A percentile compares a stretch with the other conserved stretches of the same genome.
phyloP scores from a whole-genome alignment of 2,113 vertebrate species.

The Amphiprion ocellaris region DNA sequence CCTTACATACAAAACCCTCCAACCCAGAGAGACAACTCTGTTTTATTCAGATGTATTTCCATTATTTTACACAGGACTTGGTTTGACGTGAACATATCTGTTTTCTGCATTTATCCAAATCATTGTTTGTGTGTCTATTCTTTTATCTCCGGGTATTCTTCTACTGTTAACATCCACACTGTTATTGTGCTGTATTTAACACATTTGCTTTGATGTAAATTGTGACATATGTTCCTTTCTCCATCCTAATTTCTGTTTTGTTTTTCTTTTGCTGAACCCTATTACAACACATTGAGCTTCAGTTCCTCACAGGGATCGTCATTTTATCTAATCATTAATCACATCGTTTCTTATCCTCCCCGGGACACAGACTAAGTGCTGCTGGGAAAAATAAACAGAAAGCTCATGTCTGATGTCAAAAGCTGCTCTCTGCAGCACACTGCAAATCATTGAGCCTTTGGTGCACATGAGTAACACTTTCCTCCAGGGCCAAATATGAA shows the following conservation, averaged over 20 bases:
- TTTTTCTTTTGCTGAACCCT: neutral
- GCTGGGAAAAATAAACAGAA: conserved; percentile 30
- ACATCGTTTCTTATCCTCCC: conserved; percentile 21
- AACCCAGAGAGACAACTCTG: too few relatives aligned
- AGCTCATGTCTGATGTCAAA: conserved; percentile 32
- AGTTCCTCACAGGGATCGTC: conserved; percentile 21
- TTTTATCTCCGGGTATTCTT: too few relatives aligned
- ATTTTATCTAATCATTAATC: conserved; percentile 42
- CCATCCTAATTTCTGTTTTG: neutral
- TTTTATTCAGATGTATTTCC: too few relatives aligned
- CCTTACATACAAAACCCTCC: too few relatives aligned
- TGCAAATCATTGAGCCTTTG: conserved; percentile 43
- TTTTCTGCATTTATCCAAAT: too few relatives aligned
- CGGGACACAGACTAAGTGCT: conserved; percentile 30
- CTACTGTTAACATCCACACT: neutral
- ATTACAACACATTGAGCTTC: conserved; percentile 19
- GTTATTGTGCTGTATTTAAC: too few relatives aligned
- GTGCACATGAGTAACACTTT: conserved; percentile 43
- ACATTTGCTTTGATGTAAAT: neutral
- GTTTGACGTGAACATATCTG: too few relatives aligned
- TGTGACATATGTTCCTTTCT: neutral
- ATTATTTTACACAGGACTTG: too few relatives aligned
- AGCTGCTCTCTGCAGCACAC: conserved; percentile 23
- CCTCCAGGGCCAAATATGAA: conserved; percentile 57
- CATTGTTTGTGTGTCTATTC: too few relatives aligned